Evolutionary conservation across 1,140 invertebrate species (phyloP), one percentile per base, ranked within the genome.

Genomic region (Drosophila sp.): DNA sequence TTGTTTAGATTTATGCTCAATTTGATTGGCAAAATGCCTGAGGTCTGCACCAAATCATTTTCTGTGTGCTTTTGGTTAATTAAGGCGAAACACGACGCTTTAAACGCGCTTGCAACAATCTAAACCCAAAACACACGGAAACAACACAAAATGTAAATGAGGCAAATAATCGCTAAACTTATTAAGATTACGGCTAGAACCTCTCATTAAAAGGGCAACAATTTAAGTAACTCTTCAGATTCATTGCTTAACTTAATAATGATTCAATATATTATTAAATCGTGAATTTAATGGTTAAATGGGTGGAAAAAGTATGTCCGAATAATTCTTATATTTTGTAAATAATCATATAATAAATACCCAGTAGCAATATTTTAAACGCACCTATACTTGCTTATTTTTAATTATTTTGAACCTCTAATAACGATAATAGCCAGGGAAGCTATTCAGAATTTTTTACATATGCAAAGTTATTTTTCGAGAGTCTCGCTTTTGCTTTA

Each of bases 1-100:
- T 67, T 78, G 59, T 76, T 86, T 86, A 56, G 71, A 87, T 86
- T 81, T 81, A 87, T 87, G 81, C 82, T 86, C 81, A 87, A 87
- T 86, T 78, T 76, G 67, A 87, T 87, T 87, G 56, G 46, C 48
- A 36, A 78, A 87, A 78, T 82, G 82, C 72, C 78, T 64, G 45
- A 48, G 56, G 64, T 65, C 53, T 41, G 43, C 54, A 70, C 50
- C 54, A 69, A 61, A 66, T 72, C 62, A 57, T 72, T 66, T 67
- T 72, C 63, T 61, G 45, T 67, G 45, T 67, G 56, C 48, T 59
- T 53, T 61, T 54, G 71, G 64, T 69, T 73, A 73, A 73, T 73
- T 69, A 62, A 59, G 36, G 25, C 54, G 8, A 25, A 27, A 29
- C 36, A 38, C 13, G 34, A 25, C 7, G 36, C 53, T 38, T 53